Evolutionary conservation across 1,140 invertebrate species (phyloP).

Genomic region (Platorchestia sp.): DNA sequence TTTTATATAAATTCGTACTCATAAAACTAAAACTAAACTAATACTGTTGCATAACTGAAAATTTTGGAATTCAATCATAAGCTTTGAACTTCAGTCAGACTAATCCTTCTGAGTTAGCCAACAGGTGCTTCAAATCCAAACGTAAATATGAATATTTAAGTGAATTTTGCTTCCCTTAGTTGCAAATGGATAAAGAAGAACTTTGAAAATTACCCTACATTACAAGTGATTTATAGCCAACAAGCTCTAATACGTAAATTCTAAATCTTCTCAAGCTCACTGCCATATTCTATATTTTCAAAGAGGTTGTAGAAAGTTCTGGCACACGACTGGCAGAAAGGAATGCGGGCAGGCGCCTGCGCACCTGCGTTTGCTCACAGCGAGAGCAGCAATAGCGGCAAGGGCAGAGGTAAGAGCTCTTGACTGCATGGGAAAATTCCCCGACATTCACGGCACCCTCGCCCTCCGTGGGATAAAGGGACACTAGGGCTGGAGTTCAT

Average conservation of each 20-base stretch:
- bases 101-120: no score
- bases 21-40: no score
- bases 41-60: no score
- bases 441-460: not conserved
- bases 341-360: not conserved
- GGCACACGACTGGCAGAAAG: not conserved
- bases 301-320: not conserved
- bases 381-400: not conserved
- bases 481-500: not conserved
- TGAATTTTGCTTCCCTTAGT: not conserved
- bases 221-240: not conserved
- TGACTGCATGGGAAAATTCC: constrained; percentile 6
- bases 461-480: not conserved
- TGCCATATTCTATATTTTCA: not conserved
- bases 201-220: not conserved
- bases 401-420: not conserved
- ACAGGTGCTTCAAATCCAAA: not conserved
- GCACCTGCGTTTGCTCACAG: not conserved
- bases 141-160: not conserved
- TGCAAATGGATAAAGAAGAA: no score
- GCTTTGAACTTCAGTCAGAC: no score
- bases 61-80: no score
- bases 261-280: not conserved
- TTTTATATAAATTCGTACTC: no score
- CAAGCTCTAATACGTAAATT: not conserved